Conservation (phyloP, 2,888 invertebrate species). For the Netelia fuscicornis region DNA sequence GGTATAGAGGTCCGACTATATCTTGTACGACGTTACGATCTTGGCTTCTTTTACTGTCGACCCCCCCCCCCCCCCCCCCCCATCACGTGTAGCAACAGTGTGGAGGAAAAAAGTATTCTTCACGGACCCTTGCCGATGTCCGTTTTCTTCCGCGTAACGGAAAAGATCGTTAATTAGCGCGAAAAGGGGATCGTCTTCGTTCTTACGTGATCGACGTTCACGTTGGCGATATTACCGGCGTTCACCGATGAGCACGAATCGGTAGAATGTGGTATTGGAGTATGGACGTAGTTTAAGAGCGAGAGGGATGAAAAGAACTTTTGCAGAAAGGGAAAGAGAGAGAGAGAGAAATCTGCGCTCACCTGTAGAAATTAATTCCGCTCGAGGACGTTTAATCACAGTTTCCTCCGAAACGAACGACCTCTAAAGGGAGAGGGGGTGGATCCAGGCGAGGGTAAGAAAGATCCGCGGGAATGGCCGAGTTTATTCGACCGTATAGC, state of each 20-base stretch:
- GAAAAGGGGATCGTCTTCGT: constrained; percentile 38
- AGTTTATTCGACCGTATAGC: constrained; percentile 30
- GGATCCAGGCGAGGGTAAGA: background rate
- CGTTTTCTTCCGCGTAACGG: constrained; percentile 17
- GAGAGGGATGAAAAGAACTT: constrained; percentile 1
- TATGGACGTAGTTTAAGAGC: background rate
- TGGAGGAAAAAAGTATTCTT: constrained; percentile 37
- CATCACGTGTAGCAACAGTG: background rate
- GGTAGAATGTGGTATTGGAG: background rate
- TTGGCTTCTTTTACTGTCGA: constrained; percentile 23
- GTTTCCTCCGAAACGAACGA: constrained; percentile 59
- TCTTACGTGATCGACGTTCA: constrained; percentile 27
- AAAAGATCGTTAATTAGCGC: constrained; percentile 58
- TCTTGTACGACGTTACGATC: constrained; percentile 27
- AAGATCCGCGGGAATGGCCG: constrained; percentile 31
- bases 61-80: background rate
- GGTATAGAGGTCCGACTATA: constrained; percentile 29
- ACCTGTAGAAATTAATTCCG: constrained; percentile 71
- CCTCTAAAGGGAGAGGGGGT: background rate
- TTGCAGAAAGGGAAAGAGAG: background rate
- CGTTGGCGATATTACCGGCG: constrained; percentile 1
- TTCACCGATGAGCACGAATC: constrained; percentile 27
- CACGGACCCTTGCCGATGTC: constrained; percentile 14
- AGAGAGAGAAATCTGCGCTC: constrained; percentile 59
- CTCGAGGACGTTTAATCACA: constrained; percentile 70